Evolutionary conservation across 2,113 vertebrate species (phyloP), one percentile per base, ranked within the genome.

Genomic region (Butorides virescens): DNA sequence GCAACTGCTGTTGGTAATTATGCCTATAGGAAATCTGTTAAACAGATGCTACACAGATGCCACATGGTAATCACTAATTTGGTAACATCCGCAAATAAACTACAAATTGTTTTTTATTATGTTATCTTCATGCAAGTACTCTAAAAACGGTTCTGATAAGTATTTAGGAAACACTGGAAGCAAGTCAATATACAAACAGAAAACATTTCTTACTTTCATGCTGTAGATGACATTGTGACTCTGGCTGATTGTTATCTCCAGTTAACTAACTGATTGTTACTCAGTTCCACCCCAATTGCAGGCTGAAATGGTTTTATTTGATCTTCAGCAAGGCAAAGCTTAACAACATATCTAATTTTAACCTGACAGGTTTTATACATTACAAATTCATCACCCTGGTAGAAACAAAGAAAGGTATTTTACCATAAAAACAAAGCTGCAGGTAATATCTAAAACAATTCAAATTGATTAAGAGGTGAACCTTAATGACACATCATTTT

Each of bases 301-400:
- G 98, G 98, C 42, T 97, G 92, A 95, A 99, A 98, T 18, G 89
- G 74, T 86, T 98, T 98, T 82, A 98, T 76, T 56, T 92, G 32
- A 70, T 99, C 98, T 44, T 97, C 98, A 86, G 93, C 61, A 17
- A 98, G 8, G 52, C 75, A 97, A 97, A 98, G 99, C 91, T 98
- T 98, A 80, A 99, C 96, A 92, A 99, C 96, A 12, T 99, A 99
- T 83, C 97, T 99, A 62, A 99, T 98, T 96, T 98, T 98, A 93
- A 99, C 96, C 96, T 99, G 98, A 65, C 97, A 98, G 7, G 98
- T 97, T 88, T 98, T 98, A 97, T 99, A 99, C 29, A 99, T 98
- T 80, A 99, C 98, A 89, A 98, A 99, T 97, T 99, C 98, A 63
- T 99, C 98, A 95, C 98, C 98, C 99, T 99, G 95, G 11, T 82